Base-by-base conservation (phyloP, 2,113 vertebrate genomes). In the Pseudopodoces humilis region DNA sequence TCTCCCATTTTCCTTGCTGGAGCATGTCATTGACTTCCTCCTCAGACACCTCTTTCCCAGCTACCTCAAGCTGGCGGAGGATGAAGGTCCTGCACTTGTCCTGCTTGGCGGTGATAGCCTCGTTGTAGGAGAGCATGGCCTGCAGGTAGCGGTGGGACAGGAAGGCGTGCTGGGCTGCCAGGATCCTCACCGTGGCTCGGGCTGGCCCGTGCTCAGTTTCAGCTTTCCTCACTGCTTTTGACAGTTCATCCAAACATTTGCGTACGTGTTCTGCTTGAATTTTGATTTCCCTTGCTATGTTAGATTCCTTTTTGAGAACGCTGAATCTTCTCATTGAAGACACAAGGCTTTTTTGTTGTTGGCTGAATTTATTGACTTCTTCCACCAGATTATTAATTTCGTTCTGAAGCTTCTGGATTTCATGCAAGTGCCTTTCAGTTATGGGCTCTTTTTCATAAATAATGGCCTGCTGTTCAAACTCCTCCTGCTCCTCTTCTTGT, bases 321-420 rank as follows among this genome's bases (percentile, higher is more conserved):
- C 99, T 99, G 96, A 99, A 99, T 21, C 99, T 98, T 76, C 98
- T 98, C 98, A 99, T 99, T 13, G 98, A 98, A 65, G 99, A 98
- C 74, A 99, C 92, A 7, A 99, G 95, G 58, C 94, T 98, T 93
- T 98, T 99, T 76, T 99, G 99, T 94, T 99, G 98, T 64, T 99
- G 98, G 85, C 98, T 98, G 96, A 99, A 99, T 68, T 98, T 98
- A 30, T 95, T 95, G 78, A 99, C 98, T 96, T 99, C 98, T 2
- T 96, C 97, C 43, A 98, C 98, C 84, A 99, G 97, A 14, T 94
- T 96, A 22, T 97, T 98, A 72, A 99, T 98, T 80, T 98, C 98
- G 28, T 98, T 98, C 88, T 98, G 98, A 83, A 99, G 98, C 77
- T 97, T 97, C 74, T 99, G 98, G 70, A 98, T 98, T 86, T 99